These are phyloP conservation scores for Cryptocheilus praepositus DNA, from an alignment of 2,888 invertebrate species.

Conservation along the genomic window DNA sequence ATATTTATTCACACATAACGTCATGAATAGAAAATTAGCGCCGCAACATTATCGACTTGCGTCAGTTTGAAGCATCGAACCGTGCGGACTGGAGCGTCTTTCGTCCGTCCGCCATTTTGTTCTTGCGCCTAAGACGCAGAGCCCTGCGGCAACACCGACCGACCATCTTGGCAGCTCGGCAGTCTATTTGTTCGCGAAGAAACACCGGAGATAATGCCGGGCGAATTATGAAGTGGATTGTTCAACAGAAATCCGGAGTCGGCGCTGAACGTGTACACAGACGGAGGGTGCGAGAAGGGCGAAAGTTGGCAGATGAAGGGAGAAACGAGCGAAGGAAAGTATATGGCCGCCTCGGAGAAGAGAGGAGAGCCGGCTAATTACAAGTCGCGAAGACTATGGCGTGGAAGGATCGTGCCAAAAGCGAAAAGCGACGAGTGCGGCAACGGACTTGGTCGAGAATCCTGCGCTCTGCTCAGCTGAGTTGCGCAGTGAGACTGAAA, in stretches of 20 bases:
- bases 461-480: background rate
- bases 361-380: slow-evolving; percentile 45
- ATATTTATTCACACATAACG: too few species aligned
- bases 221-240: slow-evolving; percentile 46
- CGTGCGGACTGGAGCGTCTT: slow-evolving; percentile 4
- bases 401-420: background rate
- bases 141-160: slow-evolving; percentile 34
- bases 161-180: slow-evolving; percentile 7
- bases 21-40: too few species aligned
- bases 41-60: background rate
- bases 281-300: background rate
- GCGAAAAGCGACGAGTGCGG: background rate
- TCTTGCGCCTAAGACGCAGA: too few species aligned
- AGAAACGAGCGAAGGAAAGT: background rate
- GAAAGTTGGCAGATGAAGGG: background rate
- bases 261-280: background rate
- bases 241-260: slow-evolving; percentile 35
- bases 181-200: slow-evolving; percentile 50
- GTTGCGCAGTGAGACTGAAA: background rate
- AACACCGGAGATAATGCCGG: slow-evolving; percentile 49
- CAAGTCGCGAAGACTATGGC: slow-evolving; percentile 13
- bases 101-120: too few species aligned
- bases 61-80: slow-evolving; percentile 15
- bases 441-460: too few species aligned
- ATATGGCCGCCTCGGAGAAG: background rate